A percentile compares a stretch with the other conserved stretches of the same genome.
Evolutionary conservation across 2,113 vertebrate genomes (phyloP).

Genomic region (Elgaria multicarinata): DNA sequence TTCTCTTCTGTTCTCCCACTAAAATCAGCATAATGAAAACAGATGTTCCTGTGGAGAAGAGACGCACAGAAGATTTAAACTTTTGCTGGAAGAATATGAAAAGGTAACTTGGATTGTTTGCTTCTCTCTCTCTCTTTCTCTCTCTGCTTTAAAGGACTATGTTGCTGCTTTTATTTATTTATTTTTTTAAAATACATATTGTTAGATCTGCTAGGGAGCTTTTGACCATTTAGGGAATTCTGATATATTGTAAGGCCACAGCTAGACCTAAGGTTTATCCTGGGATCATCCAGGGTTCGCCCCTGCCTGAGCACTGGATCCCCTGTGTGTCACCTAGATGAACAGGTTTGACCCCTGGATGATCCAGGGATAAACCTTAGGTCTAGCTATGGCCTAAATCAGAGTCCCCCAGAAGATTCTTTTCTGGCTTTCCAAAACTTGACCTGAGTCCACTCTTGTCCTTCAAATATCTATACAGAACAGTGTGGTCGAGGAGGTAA

Average conservation of each 20-base stretch:
- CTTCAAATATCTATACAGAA: not conserved
- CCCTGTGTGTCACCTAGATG: no score
- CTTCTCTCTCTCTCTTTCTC: no score
- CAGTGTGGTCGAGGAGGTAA: not conserved
- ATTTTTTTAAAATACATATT: not conserved
- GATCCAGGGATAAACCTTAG: no score
- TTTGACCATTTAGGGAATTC: not conserved
- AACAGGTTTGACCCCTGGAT: no score
- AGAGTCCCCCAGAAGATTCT: not conserved
- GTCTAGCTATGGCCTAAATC: not conserved
- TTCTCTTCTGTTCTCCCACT: constrained; percentile 9
- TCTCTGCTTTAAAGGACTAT: not conserved
- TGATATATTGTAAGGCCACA: no score
- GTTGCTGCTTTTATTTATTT: not conserved
- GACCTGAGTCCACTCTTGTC: not conserved
- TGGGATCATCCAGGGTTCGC: no score
- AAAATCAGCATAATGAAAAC: constrained; percentile 56
- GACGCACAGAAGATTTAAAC: constrained; percentile 45
- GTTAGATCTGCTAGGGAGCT: not conserved
- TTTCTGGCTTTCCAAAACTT: not conserved
- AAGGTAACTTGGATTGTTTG: constrained; percentile 55
- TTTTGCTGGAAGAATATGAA: constrained; percentile 54
- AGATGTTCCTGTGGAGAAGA: constrained; percentile 70
- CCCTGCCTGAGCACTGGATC: no score
- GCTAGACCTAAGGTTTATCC: no score